These are phyloP conservation scores for Phyllotreta striolata DNA, from an alignment of 2,888 invertebrate species.

Conservation along the genomic window DNA sequence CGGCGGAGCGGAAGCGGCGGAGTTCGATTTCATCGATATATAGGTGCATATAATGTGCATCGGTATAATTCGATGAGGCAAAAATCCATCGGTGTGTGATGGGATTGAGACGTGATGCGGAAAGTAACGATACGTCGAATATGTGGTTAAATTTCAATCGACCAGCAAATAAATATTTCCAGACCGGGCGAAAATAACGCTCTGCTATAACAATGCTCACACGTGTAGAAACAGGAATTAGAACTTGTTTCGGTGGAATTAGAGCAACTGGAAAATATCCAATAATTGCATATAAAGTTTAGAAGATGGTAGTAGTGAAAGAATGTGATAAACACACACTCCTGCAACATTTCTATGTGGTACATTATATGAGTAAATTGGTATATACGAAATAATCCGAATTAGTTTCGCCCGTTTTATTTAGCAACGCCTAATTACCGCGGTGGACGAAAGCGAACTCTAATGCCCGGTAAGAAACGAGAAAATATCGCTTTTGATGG, in stretches of 20 bases:
- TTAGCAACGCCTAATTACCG: conserved; percentile 12
- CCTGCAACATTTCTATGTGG: no score
- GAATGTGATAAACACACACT: no score
- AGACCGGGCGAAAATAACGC: no score
- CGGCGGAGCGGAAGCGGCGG: no score
- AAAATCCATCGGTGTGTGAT: conserved; percentile 26
- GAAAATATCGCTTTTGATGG: conserved; percentile 16
- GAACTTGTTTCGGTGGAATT: no score
- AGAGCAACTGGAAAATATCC: no score
- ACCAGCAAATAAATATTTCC: conserved; percentile 18
- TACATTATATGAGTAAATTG: neutral
- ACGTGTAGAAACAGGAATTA: no score
- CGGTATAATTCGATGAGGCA: conserved; percentile 18
- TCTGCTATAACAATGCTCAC: no score
- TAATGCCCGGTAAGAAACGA: conserved; percentile 16
- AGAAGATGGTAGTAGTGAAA: no score
- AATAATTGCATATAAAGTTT: no score
- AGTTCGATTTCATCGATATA: no score
- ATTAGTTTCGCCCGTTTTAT: conserved; percentile 11
- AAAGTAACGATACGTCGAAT: conserved; percentile 21
- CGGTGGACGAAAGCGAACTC: conserved; percentile 1
- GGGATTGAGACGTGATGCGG: conserved; percentile 27
- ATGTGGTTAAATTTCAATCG: conserved; percentile 21
- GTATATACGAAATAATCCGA: conserved; percentile 7
- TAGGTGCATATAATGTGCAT: conserved; percentile 8